These are phyloP conservation scores for Neodontobutis hainanensis DNA, from an alignment of 2,113 vertebrate species.

Conservation along the genomic window DNA sequence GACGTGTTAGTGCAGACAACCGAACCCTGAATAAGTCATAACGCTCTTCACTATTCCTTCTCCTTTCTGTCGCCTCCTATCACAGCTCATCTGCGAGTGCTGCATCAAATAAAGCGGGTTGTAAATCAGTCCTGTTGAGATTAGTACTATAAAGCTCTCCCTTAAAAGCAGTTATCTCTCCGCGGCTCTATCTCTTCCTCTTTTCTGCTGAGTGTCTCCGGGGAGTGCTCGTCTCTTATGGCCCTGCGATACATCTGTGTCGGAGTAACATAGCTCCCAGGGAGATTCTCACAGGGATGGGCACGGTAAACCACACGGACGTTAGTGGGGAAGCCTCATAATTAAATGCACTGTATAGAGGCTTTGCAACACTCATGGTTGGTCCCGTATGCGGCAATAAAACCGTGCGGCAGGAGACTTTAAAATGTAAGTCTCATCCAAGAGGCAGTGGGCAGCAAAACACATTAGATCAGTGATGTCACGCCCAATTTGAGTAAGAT, in stretches of 20 bases:
- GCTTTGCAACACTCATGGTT: neutral
- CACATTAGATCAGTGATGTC: too few species aligned
- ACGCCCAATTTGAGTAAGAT: too few species aligned
- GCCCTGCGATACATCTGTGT: conserved; percentile 41
- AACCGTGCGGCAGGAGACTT: neutral
- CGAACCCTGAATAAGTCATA: conserved; percentile 63
- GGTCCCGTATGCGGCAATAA: neutral
- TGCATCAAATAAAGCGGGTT: conserved; percentile 28
- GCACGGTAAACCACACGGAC: conserved; percentile 37
- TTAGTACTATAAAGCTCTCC: conserved; percentile 48
- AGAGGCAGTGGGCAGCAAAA: too few species aligned
- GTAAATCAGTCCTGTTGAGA: conserved; percentile 47
- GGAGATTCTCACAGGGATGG: conserved; percentile 37
- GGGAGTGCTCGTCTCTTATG: conserved; percentile 43
- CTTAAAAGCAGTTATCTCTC: conserved; percentile 28
- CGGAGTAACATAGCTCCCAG: conserved; percentile 48
- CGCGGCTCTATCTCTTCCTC: conserved; percentile 19
- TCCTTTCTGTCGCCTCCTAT: conserved; percentile 20
- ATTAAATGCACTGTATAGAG: conserved; percentile 24
- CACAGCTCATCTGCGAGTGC: conserved; percentile 22
- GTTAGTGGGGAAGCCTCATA: conserved; percentile 43
- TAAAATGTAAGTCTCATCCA: neutral
- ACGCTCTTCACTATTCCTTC: conserved; percentile 54
- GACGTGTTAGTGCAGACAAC: conserved; percentile 44
- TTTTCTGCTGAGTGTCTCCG: conserved; percentile 28